phyloP scores from a whole-genome alignment of 2,797 vertebrate genomes.

The Botia kubotai region DNA sequence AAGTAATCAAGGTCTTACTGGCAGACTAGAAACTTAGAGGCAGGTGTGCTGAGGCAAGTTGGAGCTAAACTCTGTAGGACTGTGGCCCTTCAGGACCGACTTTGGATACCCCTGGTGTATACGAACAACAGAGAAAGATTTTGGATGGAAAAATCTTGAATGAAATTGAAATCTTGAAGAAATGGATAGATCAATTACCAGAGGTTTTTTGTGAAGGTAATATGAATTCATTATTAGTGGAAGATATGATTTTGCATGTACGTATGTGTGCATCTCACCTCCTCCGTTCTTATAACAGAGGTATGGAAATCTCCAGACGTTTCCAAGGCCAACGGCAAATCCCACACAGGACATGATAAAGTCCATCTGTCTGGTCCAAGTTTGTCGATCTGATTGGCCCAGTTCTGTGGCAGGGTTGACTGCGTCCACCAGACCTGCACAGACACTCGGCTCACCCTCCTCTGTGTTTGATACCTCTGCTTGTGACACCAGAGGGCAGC shows the following conservation, averaged over 20 bases:
- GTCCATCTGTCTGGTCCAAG: slow-evolving; percentile 87
- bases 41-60: too few species aligned
- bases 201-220: neutral
- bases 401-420: slow-evolving; percentile 13
- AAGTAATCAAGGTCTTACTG: too few species aligned
- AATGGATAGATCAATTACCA: too few species aligned
- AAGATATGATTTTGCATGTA: neutral
- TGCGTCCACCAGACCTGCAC: slow-evolving; percentile 52
- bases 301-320: slow-evolving; percentile 87
- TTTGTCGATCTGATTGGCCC: slow-evolving; percentile 74
- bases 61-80: too few species aligned
- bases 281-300: slow-evolving; percentile 89
- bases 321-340: slow-evolving; percentile 85
- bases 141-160: too few species aligned
- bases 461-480: slow-evolving; percentile 65
- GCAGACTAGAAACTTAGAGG: too few species aligned
- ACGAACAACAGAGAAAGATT: too few species aligned
- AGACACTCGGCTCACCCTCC: slow-evolving; percentile 58
- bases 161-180: too few species aligned
- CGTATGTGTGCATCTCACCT: slow-evolving; percentile 71
- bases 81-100: too few species aligned
- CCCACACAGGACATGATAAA: slow-evolving; percentile 89
- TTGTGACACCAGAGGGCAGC: slow-evolving; percentile 71
- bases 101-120: too few species aligned
- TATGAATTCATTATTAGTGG: too few species aligned